Conservation (phyloP, 1,140 invertebrate genomes). For the Ganaspis sp. region DNA sequence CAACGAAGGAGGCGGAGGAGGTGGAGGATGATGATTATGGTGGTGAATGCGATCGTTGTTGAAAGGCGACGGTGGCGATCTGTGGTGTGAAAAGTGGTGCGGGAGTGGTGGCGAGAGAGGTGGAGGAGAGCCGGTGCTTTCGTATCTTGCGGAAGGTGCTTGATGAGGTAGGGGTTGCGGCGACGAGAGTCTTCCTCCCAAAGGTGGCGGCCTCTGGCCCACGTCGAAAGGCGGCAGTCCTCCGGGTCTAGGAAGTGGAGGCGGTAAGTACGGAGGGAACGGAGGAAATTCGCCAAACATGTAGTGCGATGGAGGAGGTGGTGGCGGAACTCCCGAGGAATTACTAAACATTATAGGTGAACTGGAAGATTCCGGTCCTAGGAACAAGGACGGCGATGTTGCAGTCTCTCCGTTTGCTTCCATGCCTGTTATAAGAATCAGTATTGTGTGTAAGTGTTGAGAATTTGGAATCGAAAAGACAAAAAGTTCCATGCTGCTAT, state of each 20-base stretch:
- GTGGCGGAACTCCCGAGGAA: conserved; percentile 69
- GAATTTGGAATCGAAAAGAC: conserved; percentile 34
- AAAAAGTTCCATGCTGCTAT: not conserved
- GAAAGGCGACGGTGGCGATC: conserved; percentile 60
- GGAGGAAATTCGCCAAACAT: conserved; percentile 72
- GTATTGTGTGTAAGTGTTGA: conserved; percentile 37
- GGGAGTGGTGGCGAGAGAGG: conserved; percentile 61
- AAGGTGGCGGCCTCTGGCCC: conserved; percentile 79
- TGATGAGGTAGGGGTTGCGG: conserved; percentile 75
- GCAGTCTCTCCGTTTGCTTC: conserved; percentile 74
- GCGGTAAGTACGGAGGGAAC: conserved; percentile 67
- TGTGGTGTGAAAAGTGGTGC: conserved; percentile 55
- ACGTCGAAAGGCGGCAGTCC: conserved; percentile 73
- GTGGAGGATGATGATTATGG: conserved; percentile 53
- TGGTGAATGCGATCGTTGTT: conserved; percentile 57
- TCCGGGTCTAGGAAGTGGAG: conserved; percentile 54
- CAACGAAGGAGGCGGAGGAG: conserved; percentile 52
- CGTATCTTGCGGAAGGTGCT: conserved; percentile 57
- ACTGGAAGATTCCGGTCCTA: conserved; percentile 74
- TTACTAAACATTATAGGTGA: conserved; percentile 75
- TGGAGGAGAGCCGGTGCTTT: conserved; percentile 59
- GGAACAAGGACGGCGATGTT: conserved; percentile 74
- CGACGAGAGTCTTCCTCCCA: conserved; percentile 80
- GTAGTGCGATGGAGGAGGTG: conserved; percentile 74
- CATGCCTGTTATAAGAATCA: conserved; percentile 72